Conservation (phyloP, 2,797 vertebrate genomes). For the Intellagama lesueurii region DNA sequence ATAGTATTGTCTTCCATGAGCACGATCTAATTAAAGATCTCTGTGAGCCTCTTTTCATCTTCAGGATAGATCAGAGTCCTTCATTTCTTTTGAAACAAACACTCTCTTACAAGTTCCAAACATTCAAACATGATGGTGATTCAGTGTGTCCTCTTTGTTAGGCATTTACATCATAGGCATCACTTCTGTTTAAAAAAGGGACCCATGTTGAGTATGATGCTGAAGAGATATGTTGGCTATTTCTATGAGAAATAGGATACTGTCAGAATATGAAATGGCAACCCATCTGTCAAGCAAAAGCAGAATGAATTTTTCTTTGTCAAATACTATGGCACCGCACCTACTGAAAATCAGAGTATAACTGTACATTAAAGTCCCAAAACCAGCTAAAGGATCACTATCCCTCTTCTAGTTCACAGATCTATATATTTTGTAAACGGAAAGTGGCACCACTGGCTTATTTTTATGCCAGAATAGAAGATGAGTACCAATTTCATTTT, state of each 20-base stretch:
- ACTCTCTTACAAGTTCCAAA: conserved; percentile 71
- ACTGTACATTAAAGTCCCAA: conserved; percentile 19
- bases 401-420: neutral
- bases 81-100: conserved; percentile 73
- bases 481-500: neutral
- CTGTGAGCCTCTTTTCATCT: conserved; percentile 79
- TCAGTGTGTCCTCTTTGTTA: conserved; percentile 45
- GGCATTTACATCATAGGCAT: conserved; percentile 65
- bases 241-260: neutral
- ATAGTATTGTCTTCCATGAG: conserved; percentile 77
- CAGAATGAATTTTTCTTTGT: neutral
- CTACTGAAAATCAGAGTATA: conserved; percentile 41
- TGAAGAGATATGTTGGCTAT: conserved; percentile 31
- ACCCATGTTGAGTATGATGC: neutral
- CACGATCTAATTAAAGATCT: conserved; percentile 82
- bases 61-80: conserved; percentile 74
- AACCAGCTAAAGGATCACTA: too few relatives aligned
- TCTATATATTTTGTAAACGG: neutral
- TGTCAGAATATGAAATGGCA: neutral
- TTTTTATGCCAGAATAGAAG: neutral
- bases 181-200: conserved; percentile 44
- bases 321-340: conserved; percentile 31
- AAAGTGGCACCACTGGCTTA: neutral
- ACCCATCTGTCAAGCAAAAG: neutral
- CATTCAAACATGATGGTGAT: conserved; percentile 56